phyloP scores from a whole-genome alignment of 2,113 vertebrate genomes.

The Bombycilla garrulus region DNA sequence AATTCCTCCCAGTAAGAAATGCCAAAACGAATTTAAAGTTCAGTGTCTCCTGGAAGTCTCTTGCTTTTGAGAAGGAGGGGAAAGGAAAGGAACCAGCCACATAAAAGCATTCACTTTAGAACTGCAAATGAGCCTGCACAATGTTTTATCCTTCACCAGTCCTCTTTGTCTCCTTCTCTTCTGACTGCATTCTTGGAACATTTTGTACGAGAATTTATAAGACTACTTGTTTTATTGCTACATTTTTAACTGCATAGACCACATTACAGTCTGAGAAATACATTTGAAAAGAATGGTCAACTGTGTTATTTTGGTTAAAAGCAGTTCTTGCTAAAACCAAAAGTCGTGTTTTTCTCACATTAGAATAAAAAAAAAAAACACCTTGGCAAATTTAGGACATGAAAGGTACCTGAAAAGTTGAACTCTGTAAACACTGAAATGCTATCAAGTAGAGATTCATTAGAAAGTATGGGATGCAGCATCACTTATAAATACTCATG shows the following conservation, averaged over 20 bases:
- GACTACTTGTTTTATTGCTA: constrained; percentile 35
- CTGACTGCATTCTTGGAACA: constrained; percentile 49
- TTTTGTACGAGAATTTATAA: constrained; percentile 47
- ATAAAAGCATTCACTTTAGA: constrained; percentile 43
- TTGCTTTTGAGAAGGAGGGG: constrained; percentile 22
- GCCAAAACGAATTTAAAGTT: constrained; percentile 19
- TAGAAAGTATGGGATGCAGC: background rate
- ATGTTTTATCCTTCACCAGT: constrained; percentile 39
- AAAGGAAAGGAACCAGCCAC: constrained; percentile 42
- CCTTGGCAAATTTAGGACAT: background rate
- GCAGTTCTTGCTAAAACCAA: background rate
- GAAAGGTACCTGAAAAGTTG: background rate
- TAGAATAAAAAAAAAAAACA: background rate
- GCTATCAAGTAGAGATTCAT: background rate
- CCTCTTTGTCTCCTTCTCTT: constrained; percentile 38
- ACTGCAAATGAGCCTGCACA: constrained; percentile 59
- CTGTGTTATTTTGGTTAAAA: background rate
- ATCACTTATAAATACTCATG: background rate
- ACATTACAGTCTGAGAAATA: background rate
- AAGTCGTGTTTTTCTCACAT: background rate
- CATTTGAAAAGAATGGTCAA: background rate
- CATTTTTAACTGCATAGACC: background rate
- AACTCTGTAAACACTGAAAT: background rate
- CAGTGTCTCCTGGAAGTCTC: constrained; percentile 20
- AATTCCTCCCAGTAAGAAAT: background rate